Evolutionary conservation across 2,113 vertebrate species (phyloP), one percentile per base, ranked within the genome.

Genomic region (Lichenostomus cassidix): DNA sequence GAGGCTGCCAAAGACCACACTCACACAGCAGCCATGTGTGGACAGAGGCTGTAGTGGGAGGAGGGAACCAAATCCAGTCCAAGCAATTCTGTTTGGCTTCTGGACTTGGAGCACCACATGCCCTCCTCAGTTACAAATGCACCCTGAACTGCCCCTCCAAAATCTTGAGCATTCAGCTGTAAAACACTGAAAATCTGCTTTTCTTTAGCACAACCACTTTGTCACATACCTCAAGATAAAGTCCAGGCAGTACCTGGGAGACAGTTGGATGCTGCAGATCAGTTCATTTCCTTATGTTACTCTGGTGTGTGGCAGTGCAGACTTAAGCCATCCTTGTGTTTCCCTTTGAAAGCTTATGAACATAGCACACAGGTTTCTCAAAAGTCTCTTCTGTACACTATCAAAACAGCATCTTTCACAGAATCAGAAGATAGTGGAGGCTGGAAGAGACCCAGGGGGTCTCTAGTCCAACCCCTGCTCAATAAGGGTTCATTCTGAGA

Each of bases 101-200:
- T 0, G 0, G 8, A 5, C 21, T 39, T 11, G 3, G 33, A 68
- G 21, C 5, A 50, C 15, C 22, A 8, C 27, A 1, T 44, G 37
- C 11, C n/a, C 22, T 73, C 50, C 52, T 21, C 24, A 11, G 22
- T 47, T 69, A 28, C 31, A 80, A 49, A 28, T 10, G 18, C 35
- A 64, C 29, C 37, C 31, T 41, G 24, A 76, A n/a, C 49, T 41
- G 11, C 50, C 37, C 25, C 46, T 49, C 24, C 41, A 46, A 53
- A 69, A 9, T 62, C 63, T 49, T 28, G 41, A 56, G 6, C 65
- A 35, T 46, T 31, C 73, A 52, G 53, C 47, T 70, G 28, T 53
- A 46, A 53, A 63, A n/a, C 35, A 21, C 49, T 50, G 33, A n/a
- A 79, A 63, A 80, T 15, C 22, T 47, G 29, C 3, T 90, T n/a